Conservation (phyloP, 2,888 invertebrate species). For the Catotricha subobsoleta region DNA sequence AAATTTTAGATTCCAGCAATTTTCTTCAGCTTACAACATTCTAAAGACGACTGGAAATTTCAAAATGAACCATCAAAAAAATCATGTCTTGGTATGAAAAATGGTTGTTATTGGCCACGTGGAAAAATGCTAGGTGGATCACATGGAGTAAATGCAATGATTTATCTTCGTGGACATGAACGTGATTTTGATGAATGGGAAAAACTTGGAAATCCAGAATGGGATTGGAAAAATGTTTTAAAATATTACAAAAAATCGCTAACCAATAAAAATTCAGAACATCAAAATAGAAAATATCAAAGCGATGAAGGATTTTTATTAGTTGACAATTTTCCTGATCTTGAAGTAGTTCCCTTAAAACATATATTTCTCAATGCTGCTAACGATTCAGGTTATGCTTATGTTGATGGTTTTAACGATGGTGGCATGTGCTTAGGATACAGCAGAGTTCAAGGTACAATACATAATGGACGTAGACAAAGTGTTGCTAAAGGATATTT, state of each 20-base stretch:
- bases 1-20: constrained; percentile 3
- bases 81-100: not conserved
- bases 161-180: not conserved
- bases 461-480: constrained; percentile 4
- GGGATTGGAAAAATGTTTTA: not conserved
- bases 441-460: not conserved
- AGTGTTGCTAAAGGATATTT: constrained; percentile 6
- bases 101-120: constrained; percentile 34
- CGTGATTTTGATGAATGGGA: not conserved
- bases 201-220: not conserved
- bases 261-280: constrained; percentile 39
- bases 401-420: constrained; percentile 43
- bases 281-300: constrained; percentile 17
- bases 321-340: too few relatives aligned
- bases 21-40: not conserved
- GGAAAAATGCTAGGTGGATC: constrained; percentile 48
- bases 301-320: constrained; percentile 32
- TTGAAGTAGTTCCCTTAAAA: too few relatives aligned
- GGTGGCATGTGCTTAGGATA: constrained; percentile 20
- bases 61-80: constrained; percentile 8
- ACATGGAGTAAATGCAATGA: constrained; percentile 20
- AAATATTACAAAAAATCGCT: constrained; percentile 20
- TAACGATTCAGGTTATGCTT: constrained; percentile 41
- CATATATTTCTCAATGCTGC: constrained; percentile 44
- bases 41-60: constrained; percentile 2